Conservation (phyloP, 2,888 invertebrate genomes). For the Drosophila barbarae region DNA sequence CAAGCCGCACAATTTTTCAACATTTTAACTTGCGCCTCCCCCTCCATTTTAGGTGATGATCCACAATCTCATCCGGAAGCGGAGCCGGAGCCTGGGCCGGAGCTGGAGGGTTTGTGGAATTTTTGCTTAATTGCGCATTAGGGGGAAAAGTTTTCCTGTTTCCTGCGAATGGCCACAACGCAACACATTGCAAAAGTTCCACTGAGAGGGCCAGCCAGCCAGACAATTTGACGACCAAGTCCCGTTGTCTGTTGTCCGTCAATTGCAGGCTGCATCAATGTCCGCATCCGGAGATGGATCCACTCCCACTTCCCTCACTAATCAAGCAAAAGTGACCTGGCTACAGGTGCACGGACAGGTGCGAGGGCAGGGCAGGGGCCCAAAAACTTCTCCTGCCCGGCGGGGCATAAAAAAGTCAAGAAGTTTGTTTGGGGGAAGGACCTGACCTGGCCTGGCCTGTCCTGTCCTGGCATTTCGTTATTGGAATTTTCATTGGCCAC, state of each 20-base stretch:
- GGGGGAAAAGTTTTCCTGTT: conserved; percentile 55
- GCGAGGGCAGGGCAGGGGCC: too few species aligned
- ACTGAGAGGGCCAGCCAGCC: neutral
- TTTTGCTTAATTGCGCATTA: conserved; percentile 61
- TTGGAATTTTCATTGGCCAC: conserved; percentile 72
- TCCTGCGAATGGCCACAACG: conserved; percentile 38
- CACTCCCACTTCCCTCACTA: conserved; percentile 5
- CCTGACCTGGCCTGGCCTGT: neutral
- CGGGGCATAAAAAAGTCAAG: conserved; percentile 49
- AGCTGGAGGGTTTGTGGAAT: conserved; percentile 25
- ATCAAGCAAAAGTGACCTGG: conserved; percentile 29
- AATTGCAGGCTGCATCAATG: conserved; percentile 49
- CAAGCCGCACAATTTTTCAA: conserved; percentile 16
- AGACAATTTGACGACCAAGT: conserved; percentile 32
- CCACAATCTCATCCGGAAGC: conserved; percentile 4
- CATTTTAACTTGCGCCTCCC: conserved; percentile 13
- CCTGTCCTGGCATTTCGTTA: conserved; percentile 56
- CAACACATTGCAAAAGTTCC: conserved; percentile 48
- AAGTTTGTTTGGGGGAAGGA: conserved; percentile 37
- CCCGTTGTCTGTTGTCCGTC: conserved; percentile 27
- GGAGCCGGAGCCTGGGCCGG: neutral
- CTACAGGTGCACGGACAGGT: conserved; percentile 49
- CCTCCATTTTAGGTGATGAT: conserved; percentile 24
- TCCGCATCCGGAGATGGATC: neutral
- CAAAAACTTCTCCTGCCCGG: conserved; percentile 21